Evolutionary conservation across 2,113 vertebrate genomes (phyloP).

Genomic region (Dasyornis broadbenti): DNA sequence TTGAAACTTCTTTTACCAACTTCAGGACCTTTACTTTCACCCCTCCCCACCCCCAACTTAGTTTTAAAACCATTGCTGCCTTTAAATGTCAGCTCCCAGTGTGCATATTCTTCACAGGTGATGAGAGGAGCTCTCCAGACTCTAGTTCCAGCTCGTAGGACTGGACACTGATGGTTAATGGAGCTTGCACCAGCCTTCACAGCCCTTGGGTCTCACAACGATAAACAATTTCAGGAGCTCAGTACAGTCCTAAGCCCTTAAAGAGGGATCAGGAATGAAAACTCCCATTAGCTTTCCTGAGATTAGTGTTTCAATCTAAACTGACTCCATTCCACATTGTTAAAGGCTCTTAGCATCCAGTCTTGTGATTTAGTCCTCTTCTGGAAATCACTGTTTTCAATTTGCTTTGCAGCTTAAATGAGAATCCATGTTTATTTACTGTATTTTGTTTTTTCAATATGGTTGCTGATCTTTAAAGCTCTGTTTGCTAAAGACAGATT

Average conservation of each 20-base stretch:
- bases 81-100: background rate
- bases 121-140: background rate
- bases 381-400: background rate
- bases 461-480: background rate
- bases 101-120: rapidly evolving
- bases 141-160: background rate
- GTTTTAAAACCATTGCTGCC: background rate
- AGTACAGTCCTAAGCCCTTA: background rate
- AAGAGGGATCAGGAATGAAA: conserved; percentile 21
- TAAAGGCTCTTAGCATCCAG: background rate
- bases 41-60: background rate
- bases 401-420: background rate
- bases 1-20: background rate
- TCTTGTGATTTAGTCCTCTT: background rate
- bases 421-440: background rate
- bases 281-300: background rate
- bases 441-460: background rate
- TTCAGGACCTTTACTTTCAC: background rate
- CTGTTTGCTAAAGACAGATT: background rate
- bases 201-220: background rate
- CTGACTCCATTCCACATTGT: background rate
- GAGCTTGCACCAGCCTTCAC: background rate
- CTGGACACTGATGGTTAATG: background rate
- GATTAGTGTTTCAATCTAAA: conserved; percentile 17
- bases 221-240: background rate